Evolutionary conservation across 2,113 vertebrate genomes (phyloP), one percentile per base, ranked within the genome.

Genomic region (Trinectes maculatus): DNA sequence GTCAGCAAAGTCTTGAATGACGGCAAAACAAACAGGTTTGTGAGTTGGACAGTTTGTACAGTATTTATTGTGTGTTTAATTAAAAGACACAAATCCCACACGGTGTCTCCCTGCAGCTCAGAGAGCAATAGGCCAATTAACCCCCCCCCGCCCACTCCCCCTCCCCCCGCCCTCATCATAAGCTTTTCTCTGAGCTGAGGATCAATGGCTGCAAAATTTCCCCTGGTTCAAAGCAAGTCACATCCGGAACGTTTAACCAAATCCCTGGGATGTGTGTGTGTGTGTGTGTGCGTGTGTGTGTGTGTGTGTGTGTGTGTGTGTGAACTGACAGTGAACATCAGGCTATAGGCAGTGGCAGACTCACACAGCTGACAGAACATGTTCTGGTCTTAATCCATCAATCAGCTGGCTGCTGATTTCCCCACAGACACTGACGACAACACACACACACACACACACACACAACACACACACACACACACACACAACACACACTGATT

Each of bases 131-230:
- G 19, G 61, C 49, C 70, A 71, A 71, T 79, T 75, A 67, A 74
- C 58, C 25, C 11, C 6, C 3, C 19, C 33, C 58, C 25, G 9
- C 6, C 3, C 19, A 22, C 37, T 26, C 43, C 43, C 12, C 12
- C 1, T 48, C 34, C 22, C 26, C 42, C 39, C 15, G 18, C 28
- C 37, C 44, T 36, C 12, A 46, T 64, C 19, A 29, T 34, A 60
- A 61, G 65, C 68, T 39, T 70, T 51, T 61, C 53, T 61, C 39
- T 49, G 13, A 77, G 19, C 59, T 18, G 51, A 70, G 46, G 46
- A 74, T 84, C 55, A 77, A 77, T 74, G 46, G 46, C 60, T 71
- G 26, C 40, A 55, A 74, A 67, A 67, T 54, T n/a, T 69, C 39
- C 28, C 16, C 6, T 6, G 24, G 43, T 62, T 74, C 64, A 77